Evolutionary conservation across 1,140 invertebrate genomes (phyloP), one percentile per base, ranked within the genome.

Genomic region (Drosophila bifasciata): DNA sequence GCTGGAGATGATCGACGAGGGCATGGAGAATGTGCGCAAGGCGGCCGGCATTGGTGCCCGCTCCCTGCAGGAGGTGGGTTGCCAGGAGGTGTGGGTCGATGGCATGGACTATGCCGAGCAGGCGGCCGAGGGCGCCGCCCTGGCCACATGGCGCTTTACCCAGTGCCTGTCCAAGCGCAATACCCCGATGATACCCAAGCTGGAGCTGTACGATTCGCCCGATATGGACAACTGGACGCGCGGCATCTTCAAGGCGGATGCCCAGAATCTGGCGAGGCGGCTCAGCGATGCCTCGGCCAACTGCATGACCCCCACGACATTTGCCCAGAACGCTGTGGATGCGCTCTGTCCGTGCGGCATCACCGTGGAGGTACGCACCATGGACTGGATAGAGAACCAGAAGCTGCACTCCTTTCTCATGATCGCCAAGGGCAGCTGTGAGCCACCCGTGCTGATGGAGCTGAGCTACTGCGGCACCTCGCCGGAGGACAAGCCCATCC

Each of bases 261-360:
- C 95, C 0, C 97, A 99, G 92, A 98, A 98, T 90, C 93, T 97
- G 83, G 96, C 96, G 1, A 92, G 97, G 15, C 52, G 78, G 9
- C 90, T 98, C 2, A 94, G 94, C 79, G 97, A 98, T 89, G 95
- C 95, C 13, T 96, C 97, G 0, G 94, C 96, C 0, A 98, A 98
- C 92, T 90, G 94, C 46, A 94, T 98, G 93, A 98, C 97, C 4
- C 97, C 97, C 5, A 95, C 95, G 0, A 93, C 94, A 48, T 98
- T 98, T 91, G 94, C 95, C 5, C 92, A 97, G 75, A 88, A 72
- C 11, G 85, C 93, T 0, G 92, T 93, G 13, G 92, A 93, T 57
- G 92, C 92, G 0, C 45, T 93, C 55, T 92, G 92, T 43, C 92
- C 92, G 0, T 93, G 92, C 46, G 92, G 92, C 15, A 92, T 96